phyloP scores from a whole-genome alignment of 2,888 invertebrate genomes.

The Heliconius ethilla region DNA sequence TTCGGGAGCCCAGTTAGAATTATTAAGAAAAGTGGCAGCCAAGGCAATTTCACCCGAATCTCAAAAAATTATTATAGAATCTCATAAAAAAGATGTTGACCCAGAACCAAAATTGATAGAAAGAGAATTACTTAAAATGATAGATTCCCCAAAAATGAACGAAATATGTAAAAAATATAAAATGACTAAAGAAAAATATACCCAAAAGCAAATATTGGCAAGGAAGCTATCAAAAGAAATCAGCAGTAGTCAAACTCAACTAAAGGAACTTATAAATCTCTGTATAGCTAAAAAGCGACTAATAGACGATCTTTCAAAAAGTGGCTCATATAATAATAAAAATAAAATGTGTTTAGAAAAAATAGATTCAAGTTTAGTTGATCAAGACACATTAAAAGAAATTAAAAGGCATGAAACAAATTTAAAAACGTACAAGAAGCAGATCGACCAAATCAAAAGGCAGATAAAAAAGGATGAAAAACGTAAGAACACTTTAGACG shows the following conservation, averaged over 20 bases:
- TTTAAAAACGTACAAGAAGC: conserved; percentile 87
- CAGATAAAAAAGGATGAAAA: conserved; percentile 89
- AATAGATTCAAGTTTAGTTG: conserved; percentile 79
- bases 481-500: conserved; percentile 85
- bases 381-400: conserved; percentile 83
- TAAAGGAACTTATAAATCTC: conserved; percentile 87
- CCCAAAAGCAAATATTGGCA: conserved; percentile 75
- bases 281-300: conserved; percentile 86
- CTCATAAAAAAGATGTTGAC: conserved; percentile 79
- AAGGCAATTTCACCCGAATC: conserved; percentile 79
- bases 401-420: conserved; percentile 88
- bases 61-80: conserved; percentile 80
- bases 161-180: conserved; percentile 80
- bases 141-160: conserved; percentile 75
- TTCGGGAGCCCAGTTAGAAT: conserved; percentile 82
- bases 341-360: conserved; percentile 81
- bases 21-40: conserved; percentile 83
- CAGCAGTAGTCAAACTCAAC: conserved; percentile 85
- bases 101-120: conserved; percentile 81
- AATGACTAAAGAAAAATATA: conserved; percentile 77
- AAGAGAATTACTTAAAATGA: conserved; percentile 78
- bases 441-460: conserved; percentile 88
- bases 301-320: conserved; percentile 84
- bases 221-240: conserved; percentile 82
- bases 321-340: conserved; percentile 63